Conservation (phyloP, 2,113 vertebrate genomes). For the Oreocharis arfaki region DNA sequence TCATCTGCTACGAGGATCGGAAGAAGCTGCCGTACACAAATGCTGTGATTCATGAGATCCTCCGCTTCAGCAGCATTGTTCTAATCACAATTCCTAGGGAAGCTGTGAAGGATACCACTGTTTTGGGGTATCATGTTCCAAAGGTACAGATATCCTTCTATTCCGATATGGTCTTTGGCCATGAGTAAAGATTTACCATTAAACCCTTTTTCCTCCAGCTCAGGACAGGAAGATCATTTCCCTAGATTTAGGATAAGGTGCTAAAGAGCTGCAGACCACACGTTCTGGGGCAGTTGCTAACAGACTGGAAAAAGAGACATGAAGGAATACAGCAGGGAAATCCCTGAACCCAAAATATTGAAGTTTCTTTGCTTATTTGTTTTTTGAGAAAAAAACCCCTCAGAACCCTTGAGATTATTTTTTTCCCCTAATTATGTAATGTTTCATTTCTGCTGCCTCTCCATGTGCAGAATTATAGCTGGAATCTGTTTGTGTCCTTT, state of each 20-base stretch:
- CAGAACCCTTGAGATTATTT: neutral
- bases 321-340: neutral
- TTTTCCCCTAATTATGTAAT: neutral
- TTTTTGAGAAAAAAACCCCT: neutral
- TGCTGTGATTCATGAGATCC: slow-evolving; percentile 46
- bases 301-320: neutral
- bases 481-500: neutral
- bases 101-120: slow-evolving; percentile 9
- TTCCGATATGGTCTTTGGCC: neutral
- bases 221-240: neutral
- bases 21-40: neutral
- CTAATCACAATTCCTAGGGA: neutral
- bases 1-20: neutral
- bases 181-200: neutral
- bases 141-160: slow-evolving; percentile 28
- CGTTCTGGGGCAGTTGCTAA: neutral
- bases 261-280: neutral
- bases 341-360: neutral
- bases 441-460: neutral
- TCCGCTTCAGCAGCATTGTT: neutral
- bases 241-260: neutral
- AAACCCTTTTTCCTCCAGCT: neutral
- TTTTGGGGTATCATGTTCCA: neutral
- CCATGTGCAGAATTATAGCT: neutral
- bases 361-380: neutral